phyloP scores from a whole-genome alignment of 2,888 invertebrate genomes.

The Oxyscelio sp. region DNA sequence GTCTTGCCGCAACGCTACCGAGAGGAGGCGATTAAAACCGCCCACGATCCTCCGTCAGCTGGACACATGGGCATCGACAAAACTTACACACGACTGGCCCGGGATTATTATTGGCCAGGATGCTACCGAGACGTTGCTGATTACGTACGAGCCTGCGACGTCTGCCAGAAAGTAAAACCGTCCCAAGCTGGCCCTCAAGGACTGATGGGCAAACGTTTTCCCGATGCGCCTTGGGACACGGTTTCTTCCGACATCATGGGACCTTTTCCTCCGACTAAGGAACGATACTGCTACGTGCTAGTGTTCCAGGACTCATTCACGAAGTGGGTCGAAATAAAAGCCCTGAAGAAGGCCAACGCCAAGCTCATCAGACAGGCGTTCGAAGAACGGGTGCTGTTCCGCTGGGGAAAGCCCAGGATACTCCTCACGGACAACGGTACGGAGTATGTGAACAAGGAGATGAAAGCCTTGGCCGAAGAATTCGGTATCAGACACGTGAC shows the following conservation, averaged over 20 bases:
- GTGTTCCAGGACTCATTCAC: no score
- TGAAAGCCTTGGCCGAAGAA: no score
- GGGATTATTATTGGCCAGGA: no score
- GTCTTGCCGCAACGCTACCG: no score
- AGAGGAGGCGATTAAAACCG: no score
- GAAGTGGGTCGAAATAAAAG: no score
- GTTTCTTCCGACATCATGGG: conserved; percentile 12
- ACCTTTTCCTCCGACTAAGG: conserved; percentile 9
- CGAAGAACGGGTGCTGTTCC: not conserved
- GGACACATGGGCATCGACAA: conserved; percentile 28
- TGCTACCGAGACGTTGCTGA: not conserved
- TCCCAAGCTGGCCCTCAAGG: not conserved
- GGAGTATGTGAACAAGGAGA: no score
- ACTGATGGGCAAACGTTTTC: not conserved
- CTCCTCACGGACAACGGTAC: no score
- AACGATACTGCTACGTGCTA: not conserved
- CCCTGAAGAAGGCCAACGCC: conserved; percentile 1
- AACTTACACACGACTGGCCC: conserved; percentile 15
- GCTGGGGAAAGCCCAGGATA: no score
- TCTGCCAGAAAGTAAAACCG: not conserved
- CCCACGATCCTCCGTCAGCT: no score
- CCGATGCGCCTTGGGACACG: not conserved
- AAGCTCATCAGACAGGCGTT: not conserved
- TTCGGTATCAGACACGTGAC: no score
- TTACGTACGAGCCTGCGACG: not conserved